Percentiles rank a stretch among this genome's conserved stretches.
Evolutionary conservation across 2,888 invertebrate species (phyloP).

Genomic region (Tipula helvola): DNA sequence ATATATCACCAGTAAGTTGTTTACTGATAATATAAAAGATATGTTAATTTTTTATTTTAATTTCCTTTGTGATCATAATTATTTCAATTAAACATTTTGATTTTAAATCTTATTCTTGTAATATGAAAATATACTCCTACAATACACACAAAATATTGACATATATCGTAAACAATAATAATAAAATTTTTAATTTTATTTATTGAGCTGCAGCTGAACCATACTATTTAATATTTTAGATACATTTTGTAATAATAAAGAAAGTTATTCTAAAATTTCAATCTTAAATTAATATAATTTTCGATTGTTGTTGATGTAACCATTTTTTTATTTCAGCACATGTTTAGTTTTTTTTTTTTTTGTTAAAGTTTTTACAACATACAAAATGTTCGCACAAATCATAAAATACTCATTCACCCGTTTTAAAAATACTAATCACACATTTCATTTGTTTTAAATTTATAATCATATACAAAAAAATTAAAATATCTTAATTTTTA

Average conservation of each 20-base stretch:
- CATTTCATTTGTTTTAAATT: neutral
- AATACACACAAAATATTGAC: neutral
- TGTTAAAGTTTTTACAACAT: neutral
- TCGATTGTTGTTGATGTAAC: neutral
- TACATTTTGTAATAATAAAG: neutral
- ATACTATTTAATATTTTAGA: neutral
- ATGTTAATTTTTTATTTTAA: neutral
- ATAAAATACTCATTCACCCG: neutral
- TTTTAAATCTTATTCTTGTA: neutral
- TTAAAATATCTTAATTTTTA: neutral
- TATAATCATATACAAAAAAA: neutral
- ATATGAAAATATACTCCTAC: neutral
- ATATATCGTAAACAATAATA: neutral
- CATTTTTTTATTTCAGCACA: neutral
- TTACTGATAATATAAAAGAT: neutral
- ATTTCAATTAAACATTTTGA: neutral
- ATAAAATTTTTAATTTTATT: neutral
- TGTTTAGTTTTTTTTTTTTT: neutral
- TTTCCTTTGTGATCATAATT: neutral
- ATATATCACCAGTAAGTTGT: neutral
- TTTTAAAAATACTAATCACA: neutral
- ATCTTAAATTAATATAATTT: constrained; percentile 4
- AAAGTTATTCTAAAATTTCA: neutral
- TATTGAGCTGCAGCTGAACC: neutral
- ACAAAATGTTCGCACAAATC: neutral